These are phyloP conservation scores for Papilio dardanus DNA, from an alignment of 1,140 invertebrate genomes.

Conservation along the genomic window DNA sequence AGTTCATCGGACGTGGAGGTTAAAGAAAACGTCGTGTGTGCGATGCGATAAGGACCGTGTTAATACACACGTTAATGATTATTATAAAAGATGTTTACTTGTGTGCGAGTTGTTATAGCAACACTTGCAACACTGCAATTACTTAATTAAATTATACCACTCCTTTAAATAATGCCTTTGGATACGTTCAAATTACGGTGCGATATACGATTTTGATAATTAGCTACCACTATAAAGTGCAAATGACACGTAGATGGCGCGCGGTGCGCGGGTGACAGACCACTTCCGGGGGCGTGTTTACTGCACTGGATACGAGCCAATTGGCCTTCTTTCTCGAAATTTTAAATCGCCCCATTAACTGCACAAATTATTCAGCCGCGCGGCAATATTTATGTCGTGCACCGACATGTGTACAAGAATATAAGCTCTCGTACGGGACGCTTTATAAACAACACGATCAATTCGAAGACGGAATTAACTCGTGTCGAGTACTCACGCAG, in stretches of 20 bases:
- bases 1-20: constrained; percentile 20
- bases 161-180: background rate
- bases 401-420: constrained; percentile 55
- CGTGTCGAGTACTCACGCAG: constrained; percentile 20
- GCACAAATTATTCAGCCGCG: constrained; percentile 58
- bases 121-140: background rate
- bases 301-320: constrained; percentile 65
- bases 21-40: background rate
- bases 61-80: background rate
- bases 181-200: background rate
- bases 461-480: constrained; percentile 51
- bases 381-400: constrained; percentile 53
- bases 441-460: constrained; percentile 60
- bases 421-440: constrained; percentile 41
- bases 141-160: constrained; percentile 2
- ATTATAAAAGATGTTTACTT: background rate
- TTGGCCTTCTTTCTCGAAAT: constrained; percentile 58
- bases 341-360: constrained; percentile 58
- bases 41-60: background rate
- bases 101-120: constrained; percentile 8
- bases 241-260: constrained; percentile 27
- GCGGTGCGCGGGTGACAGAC: constrained; percentile 35
- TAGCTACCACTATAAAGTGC: background rate
- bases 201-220: background rate
- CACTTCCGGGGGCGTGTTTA: constrained; percentile 58